These are phyloP conservation scores for Syrphus vitripennis DNA, from an alignment of 2,888 invertebrate genomes.

Conservation along the genomic window DNA sequence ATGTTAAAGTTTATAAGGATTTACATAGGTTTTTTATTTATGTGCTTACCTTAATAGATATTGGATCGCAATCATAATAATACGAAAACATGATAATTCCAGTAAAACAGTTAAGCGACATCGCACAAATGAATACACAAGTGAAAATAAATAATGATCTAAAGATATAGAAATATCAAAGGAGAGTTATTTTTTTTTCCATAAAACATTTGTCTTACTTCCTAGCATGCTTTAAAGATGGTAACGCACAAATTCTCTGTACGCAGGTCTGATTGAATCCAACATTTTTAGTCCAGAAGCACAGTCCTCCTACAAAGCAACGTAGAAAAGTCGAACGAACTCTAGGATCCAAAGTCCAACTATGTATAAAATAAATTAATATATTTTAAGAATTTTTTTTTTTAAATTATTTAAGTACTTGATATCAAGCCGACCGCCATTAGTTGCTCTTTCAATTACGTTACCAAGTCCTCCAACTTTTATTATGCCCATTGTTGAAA, in stretches of 20 bases:
- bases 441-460: conserved; percentile 77
- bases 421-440: conserved; percentile 79
- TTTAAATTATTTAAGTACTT: conserved; percentile 76
- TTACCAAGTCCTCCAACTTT: conserved; percentile 80
- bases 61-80: conserved; percentile 84
- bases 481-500: conserved; percentile 79
- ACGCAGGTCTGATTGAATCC: conserved; percentile 89
- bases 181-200: no score
- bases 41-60: conserved; percentile 80
- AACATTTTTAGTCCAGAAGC: conserved; percentile 85
- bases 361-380: not conserved
- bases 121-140: conserved; percentile 82
- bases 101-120: conserved; percentile 83
- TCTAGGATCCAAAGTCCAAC: not conserved
- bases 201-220: conserved; percentile 76
- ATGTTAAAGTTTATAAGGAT: no score
- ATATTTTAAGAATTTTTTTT: not conserved
- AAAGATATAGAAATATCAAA: not conserved
- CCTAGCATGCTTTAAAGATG: conserved; percentile 83
- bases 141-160: conserved; percentile 81
- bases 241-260: conserved; percentile 86
- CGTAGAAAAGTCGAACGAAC: conserved; percentile 86
- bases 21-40: no score
- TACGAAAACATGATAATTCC: conserved; percentile 84
- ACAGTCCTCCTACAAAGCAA: conserved; percentile 83